These are phyloP conservation scores for Drosophila takahashii DNA, from an alignment of 1,140 invertebrate species.

Conservation along the genomic window DNA sequence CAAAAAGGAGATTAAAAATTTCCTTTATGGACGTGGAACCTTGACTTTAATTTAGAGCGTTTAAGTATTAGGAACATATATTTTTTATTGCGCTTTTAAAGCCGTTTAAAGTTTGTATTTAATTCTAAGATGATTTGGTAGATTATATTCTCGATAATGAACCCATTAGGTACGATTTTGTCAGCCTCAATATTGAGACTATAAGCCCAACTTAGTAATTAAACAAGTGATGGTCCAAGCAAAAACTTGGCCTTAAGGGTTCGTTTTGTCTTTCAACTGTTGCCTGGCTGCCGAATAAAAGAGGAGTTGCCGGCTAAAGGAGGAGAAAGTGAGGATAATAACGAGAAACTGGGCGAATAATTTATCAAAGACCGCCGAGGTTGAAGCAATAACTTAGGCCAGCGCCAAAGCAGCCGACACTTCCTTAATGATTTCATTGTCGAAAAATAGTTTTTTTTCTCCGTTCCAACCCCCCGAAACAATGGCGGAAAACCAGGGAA, in stretches of 20 bases:
- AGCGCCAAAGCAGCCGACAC: constrained; percentile 57
- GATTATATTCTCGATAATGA: not conserved
- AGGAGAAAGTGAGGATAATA: constrained; percentile 6
- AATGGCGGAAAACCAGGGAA: constrained; percentile 37
- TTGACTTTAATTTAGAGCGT: not conserved
- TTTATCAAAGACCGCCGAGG: constrained; percentile 75
- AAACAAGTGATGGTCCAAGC: constrained; percentile 42
- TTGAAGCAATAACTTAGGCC: constrained; percentile 55
- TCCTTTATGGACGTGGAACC: not conserved
- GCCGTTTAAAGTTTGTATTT: too few species aligned
- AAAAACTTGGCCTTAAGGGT: constrained; percentile 1
- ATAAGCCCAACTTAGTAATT: constrained; percentile 22
- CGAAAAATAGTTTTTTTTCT: constrained; percentile 68
- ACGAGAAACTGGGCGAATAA: constrained; percentile 49
- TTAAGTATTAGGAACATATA: not conserved
- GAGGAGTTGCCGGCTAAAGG: not conserved
- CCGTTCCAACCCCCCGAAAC: constrained; percentile 11
- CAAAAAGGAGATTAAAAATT: not conserved
- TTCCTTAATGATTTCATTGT: constrained; percentile 79
- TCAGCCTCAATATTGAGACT: too few species aligned
- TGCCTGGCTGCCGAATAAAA: constrained; percentile 29
- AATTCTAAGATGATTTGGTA: too few species aligned
- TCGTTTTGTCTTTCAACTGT: constrained; percentile 44
- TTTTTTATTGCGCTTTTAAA: too few species aligned
- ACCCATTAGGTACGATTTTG: not conserved